phyloP scores from a whole-genome alignment of 2,797 vertebrate genomes.

The Gallinago solitaria region DNA sequence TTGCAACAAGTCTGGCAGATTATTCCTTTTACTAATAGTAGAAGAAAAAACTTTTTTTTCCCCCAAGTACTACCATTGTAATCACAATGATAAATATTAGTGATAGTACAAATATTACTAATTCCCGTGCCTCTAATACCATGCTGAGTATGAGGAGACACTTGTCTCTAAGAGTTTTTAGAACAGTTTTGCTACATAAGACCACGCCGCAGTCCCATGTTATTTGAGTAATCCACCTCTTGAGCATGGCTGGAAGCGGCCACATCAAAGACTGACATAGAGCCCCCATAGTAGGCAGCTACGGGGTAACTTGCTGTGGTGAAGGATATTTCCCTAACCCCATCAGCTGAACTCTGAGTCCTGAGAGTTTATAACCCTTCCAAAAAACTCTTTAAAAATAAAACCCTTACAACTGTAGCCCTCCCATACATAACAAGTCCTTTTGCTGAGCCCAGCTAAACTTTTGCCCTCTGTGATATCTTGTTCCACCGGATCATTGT shows the following conservation, averaged over 20 bases:
- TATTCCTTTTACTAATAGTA: neutral
- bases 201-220: neutral
- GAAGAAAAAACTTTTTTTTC: neutral
- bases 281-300: neutral
- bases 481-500: slow-evolving; percentile 38
- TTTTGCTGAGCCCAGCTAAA: neutral
- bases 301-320: neutral
- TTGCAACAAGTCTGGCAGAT: neutral
- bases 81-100: neutral
- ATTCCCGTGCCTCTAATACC: neutral
- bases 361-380: neutral
- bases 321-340: neutral
- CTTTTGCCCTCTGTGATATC: slow-evolving; percentile 52
- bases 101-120: neutral
- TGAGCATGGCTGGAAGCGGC: neutral
- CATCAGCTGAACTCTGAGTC: neutral
- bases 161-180: neutral
- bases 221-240: neutral
- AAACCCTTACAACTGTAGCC: neutral
- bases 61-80: neutral
- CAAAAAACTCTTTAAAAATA: slow-evolving; percentile 18
- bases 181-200: neutral
- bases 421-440: neutral
- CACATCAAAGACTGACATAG: slow-evolving; percentile 4
- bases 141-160: neutral